phyloP scores from a whole-genome alignment of 2,797 vertebrate species.

The Sebastes iracundus region DNA sequence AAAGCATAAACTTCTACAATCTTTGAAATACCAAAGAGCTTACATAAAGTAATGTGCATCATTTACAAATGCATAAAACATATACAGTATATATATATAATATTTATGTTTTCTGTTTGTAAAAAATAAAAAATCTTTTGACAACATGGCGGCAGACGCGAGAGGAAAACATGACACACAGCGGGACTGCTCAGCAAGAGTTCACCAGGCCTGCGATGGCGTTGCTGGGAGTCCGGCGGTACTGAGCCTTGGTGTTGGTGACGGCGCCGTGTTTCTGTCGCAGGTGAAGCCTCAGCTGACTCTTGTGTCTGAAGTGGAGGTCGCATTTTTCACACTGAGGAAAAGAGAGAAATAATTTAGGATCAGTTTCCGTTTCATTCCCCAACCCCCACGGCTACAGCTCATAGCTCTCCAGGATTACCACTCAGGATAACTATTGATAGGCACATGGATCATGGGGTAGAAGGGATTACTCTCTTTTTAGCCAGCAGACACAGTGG shows the following conservation, averaged over 20 bases:
- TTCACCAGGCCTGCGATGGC: constrained; percentile 80
- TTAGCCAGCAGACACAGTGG: constrained; percentile 19
- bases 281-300: constrained; percentile 95
- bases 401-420: constrained; percentile 30
- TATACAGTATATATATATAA: constrained; percentile 7
- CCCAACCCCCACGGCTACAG: not conserved
- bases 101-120: constrained; percentile 31
- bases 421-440: constrained; percentile 40
- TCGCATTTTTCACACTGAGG: constrained; percentile 96
- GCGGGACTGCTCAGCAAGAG: constrained; percentile 82
- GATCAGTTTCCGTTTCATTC: not conserved
- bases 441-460: constrained; percentile 41
- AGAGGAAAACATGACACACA: not conserved
- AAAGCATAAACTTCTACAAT: constrained; percentile 48
- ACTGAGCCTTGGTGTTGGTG: constrained; percentile 96
- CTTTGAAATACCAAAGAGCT: constrained; percentile 59
- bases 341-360: not conserved
- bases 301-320: constrained; percentile 98
- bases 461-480: constrained; percentile 44
- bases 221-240: constrained; percentile 82
- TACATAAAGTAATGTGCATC: constrained; percentile 47
- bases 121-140: constrained; percentile 44
- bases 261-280: constrained; percentile 96
- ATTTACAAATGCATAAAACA: constrained; percentile 59
- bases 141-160: constrained; percentile 9